These are phyloP conservation scores for Dendrocincla fuliginosa DNA, from an alignment of 2,797 vertebrate species.

Conservation along the genomic window DNA sequence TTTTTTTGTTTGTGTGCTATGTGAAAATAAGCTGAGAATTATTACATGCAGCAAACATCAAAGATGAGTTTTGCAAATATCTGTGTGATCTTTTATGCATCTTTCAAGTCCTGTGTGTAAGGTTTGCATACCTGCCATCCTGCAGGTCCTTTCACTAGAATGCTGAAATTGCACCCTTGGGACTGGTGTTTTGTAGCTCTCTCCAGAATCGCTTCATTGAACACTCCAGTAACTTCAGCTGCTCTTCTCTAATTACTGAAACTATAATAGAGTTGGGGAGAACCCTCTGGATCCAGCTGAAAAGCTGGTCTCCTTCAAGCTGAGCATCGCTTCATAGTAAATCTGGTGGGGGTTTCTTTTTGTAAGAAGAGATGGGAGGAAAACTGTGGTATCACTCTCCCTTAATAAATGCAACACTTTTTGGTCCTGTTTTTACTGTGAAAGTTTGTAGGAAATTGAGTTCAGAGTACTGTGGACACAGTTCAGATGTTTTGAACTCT, in stretches of 20 bases:
- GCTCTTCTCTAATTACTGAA: constrained; percentile 8
- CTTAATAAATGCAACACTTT: background rate
- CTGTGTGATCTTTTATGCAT: background rate
- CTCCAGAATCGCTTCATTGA: background rate
- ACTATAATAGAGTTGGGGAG: background rate
- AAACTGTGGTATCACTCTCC: background rate
- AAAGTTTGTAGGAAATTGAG: constrained; percentile 72
- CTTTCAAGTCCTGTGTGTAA: background rate
- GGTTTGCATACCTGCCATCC: background rate
- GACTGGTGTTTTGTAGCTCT: background rate
- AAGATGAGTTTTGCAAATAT: background rate
- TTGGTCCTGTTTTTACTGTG: constrained; percentile 28
- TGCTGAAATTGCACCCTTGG: background rate
- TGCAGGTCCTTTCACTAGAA: background rate
- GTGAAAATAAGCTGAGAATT: background rate
- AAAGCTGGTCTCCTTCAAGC: background rate
- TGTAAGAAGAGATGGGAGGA: background rate
- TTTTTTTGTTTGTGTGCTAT: background rate
- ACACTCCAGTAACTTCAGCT: background rate
- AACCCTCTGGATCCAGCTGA: background rate
- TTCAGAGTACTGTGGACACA: constrained; percentile 72
- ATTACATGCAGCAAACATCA: background rate
- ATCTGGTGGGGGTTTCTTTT: background rate
- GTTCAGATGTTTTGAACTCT: constrained; percentile 73
- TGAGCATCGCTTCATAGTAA: background rate